Percentiles rank a stretch among this genome's conserved stretches.
Conservation (phyloP, 2,888 invertebrate genomes). For the Ernsta delagoae region DNA sequence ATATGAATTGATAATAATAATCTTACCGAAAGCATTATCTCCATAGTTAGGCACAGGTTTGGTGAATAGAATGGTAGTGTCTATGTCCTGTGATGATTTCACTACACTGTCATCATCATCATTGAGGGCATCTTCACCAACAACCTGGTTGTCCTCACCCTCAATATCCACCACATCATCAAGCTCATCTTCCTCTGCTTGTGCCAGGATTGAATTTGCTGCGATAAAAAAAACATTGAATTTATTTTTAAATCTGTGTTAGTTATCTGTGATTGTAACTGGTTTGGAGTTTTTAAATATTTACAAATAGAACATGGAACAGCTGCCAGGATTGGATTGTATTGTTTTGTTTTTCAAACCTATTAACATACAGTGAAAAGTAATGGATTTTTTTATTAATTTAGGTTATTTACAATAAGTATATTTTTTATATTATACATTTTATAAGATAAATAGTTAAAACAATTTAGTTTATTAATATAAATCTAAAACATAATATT, state of each 20-base stretch:
- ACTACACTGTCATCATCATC: conserved; percentile 86
- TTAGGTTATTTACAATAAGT: too few species aligned
- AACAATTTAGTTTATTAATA: too few species aligned
- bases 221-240: conserved; percentile 42
- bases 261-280: neutral
- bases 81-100: conserved; percentile 94
- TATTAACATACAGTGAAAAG: too few species aligned
- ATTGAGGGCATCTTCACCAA: conserved; percentile 86
- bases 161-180: conserved; percentile 89
- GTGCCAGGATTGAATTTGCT: conserved; percentile 79
- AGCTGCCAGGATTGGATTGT: too few species aligned
- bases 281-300: neutral
- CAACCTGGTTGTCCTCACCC: conserved; percentile 86
- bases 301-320: too few species aligned
- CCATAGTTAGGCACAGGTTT: conserved; percentile 88
- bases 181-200: conserved; percentile 88
- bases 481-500: too few species aligned
- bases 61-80: conserved; percentile 95
- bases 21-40: conserved; percentile 87
- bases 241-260: neutral
- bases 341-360: too few species aligned
- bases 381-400: too few species aligned
- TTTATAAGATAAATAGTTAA: too few species aligned
- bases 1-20: too few species aligned
- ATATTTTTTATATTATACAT: too few species aligned